Evolutionary conservation across 2,113 vertebrate genomes (phyloP).

Genomic region (Scatophagus argus): DNA sequence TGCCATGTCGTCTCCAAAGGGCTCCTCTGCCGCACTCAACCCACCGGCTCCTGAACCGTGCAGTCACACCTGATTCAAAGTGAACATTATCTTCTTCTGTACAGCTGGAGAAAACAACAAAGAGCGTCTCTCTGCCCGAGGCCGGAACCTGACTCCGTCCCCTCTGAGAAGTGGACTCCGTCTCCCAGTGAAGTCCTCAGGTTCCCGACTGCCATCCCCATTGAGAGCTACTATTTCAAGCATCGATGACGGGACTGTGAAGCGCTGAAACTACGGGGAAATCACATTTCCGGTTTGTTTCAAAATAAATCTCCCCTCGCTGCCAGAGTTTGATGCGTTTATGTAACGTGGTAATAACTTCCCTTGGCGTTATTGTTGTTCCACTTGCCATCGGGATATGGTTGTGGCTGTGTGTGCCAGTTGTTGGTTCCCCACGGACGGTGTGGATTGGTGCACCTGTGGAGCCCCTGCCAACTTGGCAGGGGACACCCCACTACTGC

Average conservation of each 20-base stretch:
- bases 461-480: too few species aligned
- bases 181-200: slow-evolving; percentile 1
- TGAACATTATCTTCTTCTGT: not conserved
- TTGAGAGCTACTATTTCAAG: slow-evolving; percentile 16
- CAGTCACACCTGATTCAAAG: not conserved
- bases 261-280: fast-evolving
- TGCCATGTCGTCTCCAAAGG: slow-evolving; percentile 50
- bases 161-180: not conserved
- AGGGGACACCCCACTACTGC: too few species aligned
- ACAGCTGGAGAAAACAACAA: not conserved
- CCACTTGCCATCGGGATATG: too few species aligned
- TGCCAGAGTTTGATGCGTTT: not conserved
- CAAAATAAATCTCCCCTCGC: slow-evolving; percentile 26
- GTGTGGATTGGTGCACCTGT: too few species aligned
- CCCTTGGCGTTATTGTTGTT: too few species aligned
- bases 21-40: not conserved
- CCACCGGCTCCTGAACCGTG: not conserved
- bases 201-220: slow-evolving; percentile 51
- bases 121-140: not conserved
- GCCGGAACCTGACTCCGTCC: slow-evolving; percentile 51
- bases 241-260: not conserved
- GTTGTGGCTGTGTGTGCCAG: too few species aligned
- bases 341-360: too few species aligned
- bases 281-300: not conserved
- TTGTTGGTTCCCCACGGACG: too few species aligned